Evolutionary conservation across 2,888 invertebrate species (phyloP).

Genomic region (Stenolophus ochropezus): DNA sequence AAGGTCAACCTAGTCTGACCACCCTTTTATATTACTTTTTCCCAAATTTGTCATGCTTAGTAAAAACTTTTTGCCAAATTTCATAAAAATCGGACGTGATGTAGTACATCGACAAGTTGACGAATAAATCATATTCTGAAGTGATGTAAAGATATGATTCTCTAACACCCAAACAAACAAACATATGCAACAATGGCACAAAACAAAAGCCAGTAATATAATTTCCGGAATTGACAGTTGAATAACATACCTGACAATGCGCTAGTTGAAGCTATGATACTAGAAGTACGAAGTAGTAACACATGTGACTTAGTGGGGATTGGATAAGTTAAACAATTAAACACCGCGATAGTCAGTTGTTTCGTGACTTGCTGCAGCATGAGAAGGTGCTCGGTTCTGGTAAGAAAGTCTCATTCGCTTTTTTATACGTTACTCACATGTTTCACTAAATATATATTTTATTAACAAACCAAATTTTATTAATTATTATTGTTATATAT

Average conservation of each 20-base stretch:
- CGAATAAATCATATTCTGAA: not conserved
- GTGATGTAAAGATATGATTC: not conserved
- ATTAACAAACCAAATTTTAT: too few species aligned
- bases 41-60: too few species aligned
- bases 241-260: constrained; percentile 11
- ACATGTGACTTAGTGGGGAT: constrained; percentile 16
- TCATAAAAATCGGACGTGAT: too few species aligned
- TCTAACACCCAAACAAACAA: not conserved
- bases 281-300: constrained; percentile 20
- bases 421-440: not conserved
- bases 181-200: not conserved
- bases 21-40: too few species aligned
- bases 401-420: not conserved
- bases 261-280: not conserved
- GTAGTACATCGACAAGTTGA: too few species aligned
- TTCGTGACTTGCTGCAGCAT: not conserved
- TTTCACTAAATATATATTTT: too few species aligned
- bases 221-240: constrained; percentile 13
- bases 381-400: not conserved
- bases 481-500: too few species aligned
- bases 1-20: too few species aligned
- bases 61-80: too few species aligned
- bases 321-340: constrained; percentile 39
- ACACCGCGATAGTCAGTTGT: not conserved
- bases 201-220: not conserved